A percentile compares a stretch with the other conserved stretches of the same genome.
phyloP scores from a whole-genome alignment of 2,888 invertebrate genomes.

The Suillia variegata region DNA sequence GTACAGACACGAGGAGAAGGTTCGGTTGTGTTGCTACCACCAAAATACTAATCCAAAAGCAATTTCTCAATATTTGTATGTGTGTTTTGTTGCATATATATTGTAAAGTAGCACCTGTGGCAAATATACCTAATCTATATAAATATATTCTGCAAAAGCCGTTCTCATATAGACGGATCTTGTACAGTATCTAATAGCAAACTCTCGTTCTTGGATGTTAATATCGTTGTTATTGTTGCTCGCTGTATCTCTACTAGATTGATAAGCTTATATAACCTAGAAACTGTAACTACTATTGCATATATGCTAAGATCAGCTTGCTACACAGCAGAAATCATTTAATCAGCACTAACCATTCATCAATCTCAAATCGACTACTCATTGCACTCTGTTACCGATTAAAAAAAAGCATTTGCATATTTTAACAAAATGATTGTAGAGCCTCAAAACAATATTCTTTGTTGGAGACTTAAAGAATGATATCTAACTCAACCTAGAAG shows the following conservation, averaged over 20 bases:
- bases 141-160: background rate
- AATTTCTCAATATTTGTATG: no score
- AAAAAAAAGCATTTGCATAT: no score
- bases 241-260: background rate
- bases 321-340: no score
- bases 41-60: slow-evolving; percentile 6
- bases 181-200: slow-evolving; percentile 20
- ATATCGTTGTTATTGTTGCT: slow-evolving; percentile 20
- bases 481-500: no score
- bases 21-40: slow-evolving; percentile 45
- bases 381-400: no score
- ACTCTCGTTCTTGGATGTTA: slow-evolving; percentile 23
- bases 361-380: no score
- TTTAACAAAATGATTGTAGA: no score
- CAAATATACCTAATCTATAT: background rate
- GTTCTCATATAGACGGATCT: slow-evolving; percentile 2
- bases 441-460: no score
- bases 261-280: background rate
- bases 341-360: no score
- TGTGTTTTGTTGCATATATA: no score
- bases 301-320: background rate
- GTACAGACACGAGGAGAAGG: slow-evolving; percentile 56
- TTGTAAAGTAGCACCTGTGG: slow-evolving; percentile 36
- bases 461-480: no score
- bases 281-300: background rate